Conservation (phyloP, 2,113 vertebrate species). For the Anhinga rufa region DNA sequence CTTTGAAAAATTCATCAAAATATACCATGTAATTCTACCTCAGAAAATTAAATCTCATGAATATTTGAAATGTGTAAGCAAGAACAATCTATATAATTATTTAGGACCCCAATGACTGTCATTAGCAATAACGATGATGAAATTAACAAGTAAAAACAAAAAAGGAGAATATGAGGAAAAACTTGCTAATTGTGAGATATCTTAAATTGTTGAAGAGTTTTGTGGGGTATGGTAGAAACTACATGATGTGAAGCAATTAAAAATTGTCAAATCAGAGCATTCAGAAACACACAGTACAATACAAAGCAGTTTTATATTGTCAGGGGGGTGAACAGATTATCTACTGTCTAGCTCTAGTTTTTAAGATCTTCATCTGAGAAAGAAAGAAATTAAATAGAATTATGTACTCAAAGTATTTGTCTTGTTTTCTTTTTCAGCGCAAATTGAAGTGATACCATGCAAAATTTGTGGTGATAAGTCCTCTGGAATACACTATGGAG, state of each 20-base stretch:
- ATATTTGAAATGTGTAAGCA: not conserved
- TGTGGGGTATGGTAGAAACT: not conserved
- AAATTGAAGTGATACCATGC: constrained; percentile 99
- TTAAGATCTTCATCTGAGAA: not conserved
- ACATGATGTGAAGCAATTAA: not conserved
- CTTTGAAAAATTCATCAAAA: not conserved
- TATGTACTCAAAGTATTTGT: constrained; percentile 21
- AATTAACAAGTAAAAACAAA: not conserved
- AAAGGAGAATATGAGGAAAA: not conserved
- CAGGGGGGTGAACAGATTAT: not conserved
- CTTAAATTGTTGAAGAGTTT: not conserved
- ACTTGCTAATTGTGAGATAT: not conserved
- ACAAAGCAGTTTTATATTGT: not conserved
- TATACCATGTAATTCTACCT: not conserved
- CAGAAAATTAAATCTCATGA: not conserved
- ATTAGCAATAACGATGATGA: not conserved
- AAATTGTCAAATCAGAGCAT: not conserved
- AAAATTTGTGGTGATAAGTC: constrained; percentile 99
- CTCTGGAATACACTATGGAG: constrained; percentile 99
- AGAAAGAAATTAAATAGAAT: not conserved
- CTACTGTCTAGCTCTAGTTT: not conserved
- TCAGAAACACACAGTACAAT: not conserved
- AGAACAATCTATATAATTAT: not conserved
- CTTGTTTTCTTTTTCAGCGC: constrained; percentile 80
- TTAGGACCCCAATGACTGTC: not conserved